Base-by-base conservation (phyloP, 2,888 invertebrate genomes). In the Copidosoma aretas region DNA sequence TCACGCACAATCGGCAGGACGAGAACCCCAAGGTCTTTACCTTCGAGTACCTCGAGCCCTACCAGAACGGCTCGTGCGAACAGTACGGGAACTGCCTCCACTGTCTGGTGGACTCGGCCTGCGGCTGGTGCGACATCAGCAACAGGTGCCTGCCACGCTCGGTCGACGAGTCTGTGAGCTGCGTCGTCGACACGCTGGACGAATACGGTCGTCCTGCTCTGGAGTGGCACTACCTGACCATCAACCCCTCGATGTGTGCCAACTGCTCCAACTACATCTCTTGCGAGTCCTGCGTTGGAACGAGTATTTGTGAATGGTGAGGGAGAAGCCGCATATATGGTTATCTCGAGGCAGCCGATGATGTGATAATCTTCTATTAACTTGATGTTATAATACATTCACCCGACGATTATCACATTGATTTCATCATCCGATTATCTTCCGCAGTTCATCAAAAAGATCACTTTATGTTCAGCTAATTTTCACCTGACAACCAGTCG, bases 111-210 rank as follows among this genome's bases (percentile, higher is more conserved):
- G 96, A 97, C 83, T 91, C 93, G 0, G 88, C 91, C 19, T 97
- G 97, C 80, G 95, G 95, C 1, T 97, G 97, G 97, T 97, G 97
- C 80, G 92, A 93, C 71, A 81, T 91, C 14, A 91, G 88, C n/a
- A 85, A 88, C 73, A 86, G 87, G 59, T 94, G 94, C 81, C 87
- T 94, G 74, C 85, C 89, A 10, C 87, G 93, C 43, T 84, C 86
- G 17, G 85, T 88, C 0, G 91, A 93, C 75, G 93, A 94, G 81
- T 89, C 86, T 5, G 84, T 86, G 52, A 87, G 85, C 53, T 92
- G 92, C 77, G 78, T 83, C 1, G 80, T 82, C 10, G 85, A 85
- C 52, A 86, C 87, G 15, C 74, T 72, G 65, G 81, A 81, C 49
- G 84, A 86, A 32, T 86, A 86, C 60, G 91, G 90, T 75, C 79